phyloP scores from a whole-genome alignment of 2,113 vertebrate genomes.

The Cairina moschata region DNA sequence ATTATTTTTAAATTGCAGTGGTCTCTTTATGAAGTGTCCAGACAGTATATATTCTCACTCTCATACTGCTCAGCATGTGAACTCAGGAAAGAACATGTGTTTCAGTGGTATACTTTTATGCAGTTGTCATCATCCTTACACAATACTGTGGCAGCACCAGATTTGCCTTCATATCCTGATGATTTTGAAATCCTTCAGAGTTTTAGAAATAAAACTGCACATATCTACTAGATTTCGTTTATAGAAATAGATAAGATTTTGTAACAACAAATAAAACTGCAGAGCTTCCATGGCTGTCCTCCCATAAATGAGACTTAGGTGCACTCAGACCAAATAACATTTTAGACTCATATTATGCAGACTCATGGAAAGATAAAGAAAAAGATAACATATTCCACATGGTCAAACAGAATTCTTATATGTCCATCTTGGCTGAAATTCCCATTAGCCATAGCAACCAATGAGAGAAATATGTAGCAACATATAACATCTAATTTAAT shows the following conservation, averaged over 20 bases:
- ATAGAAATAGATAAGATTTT: slow-evolving; percentile 41
- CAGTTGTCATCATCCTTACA: slow-evolving; percentile 3
- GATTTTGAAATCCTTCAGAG: slow-evolving; percentile 46
- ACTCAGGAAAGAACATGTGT: background rate
- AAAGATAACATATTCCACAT: background rate
- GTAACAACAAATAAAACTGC: slow-evolving; percentile 18
- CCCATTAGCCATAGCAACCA: slow-evolving; percentile 18
- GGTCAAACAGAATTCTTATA: slow-evolving; percentile 21
- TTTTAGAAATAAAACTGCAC: slow-evolving; percentile 32
- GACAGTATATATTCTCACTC: background rate
- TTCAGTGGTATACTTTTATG: background rate
- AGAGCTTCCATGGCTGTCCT: background rate
- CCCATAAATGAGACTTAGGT: slow-evolving; percentile 1
- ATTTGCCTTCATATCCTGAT: slow-evolving; percentile 18
- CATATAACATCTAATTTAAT: slow-evolving; percentile 36
- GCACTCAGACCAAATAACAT: slow-evolving; percentile 4
- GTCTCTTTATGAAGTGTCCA: background rate
- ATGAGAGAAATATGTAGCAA: background rate
- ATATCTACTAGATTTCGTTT: slow-evolving; percentile 34
- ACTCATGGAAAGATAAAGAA: background rate
- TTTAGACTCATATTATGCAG: background rate
- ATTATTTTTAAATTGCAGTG: background rate
- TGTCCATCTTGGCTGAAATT: slow-evolving; percentile 36
- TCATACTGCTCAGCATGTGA: background rate
- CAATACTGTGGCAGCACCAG: background rate